These are phyloP conservation scores for Drosophila rubida DNA, from an alignment of 2,888 invertebrate species.

Conservation along the genomic window DNA sequence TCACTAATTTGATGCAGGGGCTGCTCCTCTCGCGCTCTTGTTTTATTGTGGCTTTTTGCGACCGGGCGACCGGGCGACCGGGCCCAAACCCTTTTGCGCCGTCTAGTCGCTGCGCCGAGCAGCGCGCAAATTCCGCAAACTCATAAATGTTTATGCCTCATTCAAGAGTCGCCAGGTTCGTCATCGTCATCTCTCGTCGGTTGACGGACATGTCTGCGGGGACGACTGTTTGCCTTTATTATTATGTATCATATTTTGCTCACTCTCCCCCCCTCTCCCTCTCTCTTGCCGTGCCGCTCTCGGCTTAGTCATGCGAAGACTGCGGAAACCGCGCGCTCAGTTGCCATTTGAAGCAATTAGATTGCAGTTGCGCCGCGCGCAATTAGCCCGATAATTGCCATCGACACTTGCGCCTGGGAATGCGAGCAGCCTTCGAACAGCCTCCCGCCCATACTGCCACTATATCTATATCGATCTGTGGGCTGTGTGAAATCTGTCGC, in stretches of 20 bases:
- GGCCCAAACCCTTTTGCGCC: conserved; percentile 38
- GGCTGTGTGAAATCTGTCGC: conserved; percentile 51
- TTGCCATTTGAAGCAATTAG: conserved; percentile 52
- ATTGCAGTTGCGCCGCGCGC: conserved; percentile 53
- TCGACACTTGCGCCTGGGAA: conserved; percentile 39
- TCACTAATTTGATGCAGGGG: conserved; percentile 72
- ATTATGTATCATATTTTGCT: conserved; percentile 39
- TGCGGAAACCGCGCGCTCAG: conserved; percentile 35
- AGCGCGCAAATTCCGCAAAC: conserved; percentile 77
- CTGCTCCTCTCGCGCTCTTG: conserved; percentile 10
- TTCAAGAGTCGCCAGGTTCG: conserved; percentile 48
- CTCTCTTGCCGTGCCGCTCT: neutral
- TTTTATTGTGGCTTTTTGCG: conserved; percentile 4
- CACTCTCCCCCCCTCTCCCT: neutral
- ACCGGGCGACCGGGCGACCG: too few species aligned
- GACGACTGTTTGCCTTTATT: conserved; percentile 31
- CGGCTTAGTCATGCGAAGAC: conserved; percentile 14
- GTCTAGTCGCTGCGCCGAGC: too few species aligned
- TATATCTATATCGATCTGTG: conserved; percentile 9
- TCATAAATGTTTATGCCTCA: conserved; percentile 71
- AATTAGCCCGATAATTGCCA: conserved; percentile 67
- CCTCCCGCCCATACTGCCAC: too few species aligned
- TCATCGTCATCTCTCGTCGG: conserved; percentile 71
- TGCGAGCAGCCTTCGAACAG: neutral
- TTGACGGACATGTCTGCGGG: conserved; percentile 53